These are phyloP conservation scores for Sphyrna mokarran DNA, from an alignment of 2,113 vertebrate species.

Conservation along the genomic window DNA sequence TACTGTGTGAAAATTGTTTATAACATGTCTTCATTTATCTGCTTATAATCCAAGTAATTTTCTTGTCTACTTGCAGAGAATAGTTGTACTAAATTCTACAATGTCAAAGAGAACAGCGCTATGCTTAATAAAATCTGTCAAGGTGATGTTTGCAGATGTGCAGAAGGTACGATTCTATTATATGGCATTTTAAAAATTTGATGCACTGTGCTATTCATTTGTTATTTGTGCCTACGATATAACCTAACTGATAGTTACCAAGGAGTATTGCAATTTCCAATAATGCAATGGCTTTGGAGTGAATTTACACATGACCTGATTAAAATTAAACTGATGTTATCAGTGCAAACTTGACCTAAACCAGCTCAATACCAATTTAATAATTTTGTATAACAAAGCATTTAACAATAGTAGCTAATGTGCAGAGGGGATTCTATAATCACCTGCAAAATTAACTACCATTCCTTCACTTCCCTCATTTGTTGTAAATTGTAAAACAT, in stretches of 20 bases:
- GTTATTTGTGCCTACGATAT: neutral
- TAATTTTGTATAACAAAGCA: neutral
- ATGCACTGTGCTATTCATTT: neutral
- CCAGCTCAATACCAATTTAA: neutral
- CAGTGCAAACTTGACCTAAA: neutral
- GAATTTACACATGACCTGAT: neutral
- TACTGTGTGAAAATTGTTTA: too few species aligned
- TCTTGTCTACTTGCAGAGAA: slow-evolving; percentile 45
- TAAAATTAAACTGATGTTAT: neutral
- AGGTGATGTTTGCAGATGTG: slow-evolving; percentile 50
- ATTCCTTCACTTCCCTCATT: too few species aligned
- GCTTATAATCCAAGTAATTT: neutral
- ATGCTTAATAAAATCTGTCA: slow-evolving; percentile 55
- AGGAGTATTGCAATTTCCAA: neutral
- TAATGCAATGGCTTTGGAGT: neutral
- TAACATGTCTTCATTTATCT: neutral
- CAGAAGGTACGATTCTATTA: slow-evolving; percentile 49
- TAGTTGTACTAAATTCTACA: slow-evolving; percentile 54
- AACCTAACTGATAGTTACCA: neutral
- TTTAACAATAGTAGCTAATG: neutral
- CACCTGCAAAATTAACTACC: neutral
- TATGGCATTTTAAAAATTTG: neutral
- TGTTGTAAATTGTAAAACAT: too few species aligned
- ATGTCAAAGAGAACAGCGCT: slow-evolving; percentile 45
- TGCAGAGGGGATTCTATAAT: neutral